Evolutionary conservation across 1,140 invertebrate genomes (phyloP).

Genomic region (Drosophila pseudoananassae): DNA sequence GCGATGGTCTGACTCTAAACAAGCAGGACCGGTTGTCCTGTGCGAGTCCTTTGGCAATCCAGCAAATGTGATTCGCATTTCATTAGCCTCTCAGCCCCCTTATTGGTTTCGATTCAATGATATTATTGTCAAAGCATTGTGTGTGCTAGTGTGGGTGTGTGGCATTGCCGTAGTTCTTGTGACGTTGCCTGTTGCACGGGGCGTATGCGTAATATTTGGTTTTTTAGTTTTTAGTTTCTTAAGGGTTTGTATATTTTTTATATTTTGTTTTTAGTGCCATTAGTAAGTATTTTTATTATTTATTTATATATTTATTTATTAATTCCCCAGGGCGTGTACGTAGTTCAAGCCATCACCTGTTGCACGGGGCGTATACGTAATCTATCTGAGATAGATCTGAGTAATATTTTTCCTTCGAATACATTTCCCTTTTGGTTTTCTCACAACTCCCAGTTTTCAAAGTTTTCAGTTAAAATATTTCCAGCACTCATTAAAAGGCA

Average conservation of each 20-base stretch:
- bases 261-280: background rate
- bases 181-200: slow-evolving; percentile 3
- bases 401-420: background rate
- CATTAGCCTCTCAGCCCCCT: slow-evolving; percentile 1
- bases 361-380: slow-evolving; percentile 17
- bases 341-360: too few relatives aligned
- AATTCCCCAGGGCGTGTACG: slow-evolving; percentile 15
- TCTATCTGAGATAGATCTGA: background rate
- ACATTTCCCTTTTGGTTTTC: background rate
- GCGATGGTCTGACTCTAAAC: background rate
- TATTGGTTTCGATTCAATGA: background rate
- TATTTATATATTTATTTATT: too few relatives aligned
- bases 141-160: background rate
- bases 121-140: background rate
- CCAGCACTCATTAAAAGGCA: background rate
- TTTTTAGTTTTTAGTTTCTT: too few relatives aligned
- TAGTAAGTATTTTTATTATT: too few relatives aligned
- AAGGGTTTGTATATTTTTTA: background rate
- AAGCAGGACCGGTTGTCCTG: background rate
- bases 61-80: slow-evolving; percentile 34
- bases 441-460: too few relatives aligned
- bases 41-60: slow-evolving; percentile 14
- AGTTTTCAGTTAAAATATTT: background rate
- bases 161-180: background rate
- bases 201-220: slow-evolving; percentile 14